These are phyloP conservation scores for Cynoglossus semilaevis DNA, from an alignment of 2,113 vertebrate genomes.

Conservation along the genomic window DNA sequence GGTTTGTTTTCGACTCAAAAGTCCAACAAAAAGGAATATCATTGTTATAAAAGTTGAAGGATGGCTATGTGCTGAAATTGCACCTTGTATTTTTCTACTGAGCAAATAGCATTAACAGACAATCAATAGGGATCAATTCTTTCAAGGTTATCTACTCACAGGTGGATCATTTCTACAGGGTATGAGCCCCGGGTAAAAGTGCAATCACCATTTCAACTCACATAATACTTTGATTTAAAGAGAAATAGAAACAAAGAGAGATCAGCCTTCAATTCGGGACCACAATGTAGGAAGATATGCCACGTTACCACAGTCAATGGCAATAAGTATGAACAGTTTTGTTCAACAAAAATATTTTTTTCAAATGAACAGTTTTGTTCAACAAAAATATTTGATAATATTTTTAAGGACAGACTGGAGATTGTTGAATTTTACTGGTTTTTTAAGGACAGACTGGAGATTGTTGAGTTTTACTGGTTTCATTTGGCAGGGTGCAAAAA, in stretches of 20 bases:
- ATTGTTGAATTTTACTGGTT: background rate
- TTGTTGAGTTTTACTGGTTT: conserved; percentile 4
- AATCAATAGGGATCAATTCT: background rate
- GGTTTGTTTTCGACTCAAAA: no score
- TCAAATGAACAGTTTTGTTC: background rate
- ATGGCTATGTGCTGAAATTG: no score
- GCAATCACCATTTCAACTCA: conserved; percentile 31
- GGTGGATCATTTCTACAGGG: conserved; percentile 14
- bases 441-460: background rate
- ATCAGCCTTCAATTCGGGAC: conserved; percentile 18
- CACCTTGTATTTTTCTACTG: background rate
- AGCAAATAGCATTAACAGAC: background rate
- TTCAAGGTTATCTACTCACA: conserved; percentile 10
- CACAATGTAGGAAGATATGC: conserved; percentile 20
- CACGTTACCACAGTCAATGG: conserved; percentile 1
- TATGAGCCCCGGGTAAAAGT: conserved; percentile 16
- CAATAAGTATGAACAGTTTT: background rate
- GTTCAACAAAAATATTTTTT: background rate
- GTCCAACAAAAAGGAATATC: no score
- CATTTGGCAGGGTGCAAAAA: background rate
- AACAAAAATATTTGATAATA: conserved; percentile 1
- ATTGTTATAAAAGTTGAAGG: no score
- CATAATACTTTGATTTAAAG: background rate
- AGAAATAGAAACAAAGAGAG: conserved; percentile 16
- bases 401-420: background rate